Evolutionary conservation across 2,888 invertebrate genomes (phyloP).

Genomic region (Lithophane ornitopus): DNA sequence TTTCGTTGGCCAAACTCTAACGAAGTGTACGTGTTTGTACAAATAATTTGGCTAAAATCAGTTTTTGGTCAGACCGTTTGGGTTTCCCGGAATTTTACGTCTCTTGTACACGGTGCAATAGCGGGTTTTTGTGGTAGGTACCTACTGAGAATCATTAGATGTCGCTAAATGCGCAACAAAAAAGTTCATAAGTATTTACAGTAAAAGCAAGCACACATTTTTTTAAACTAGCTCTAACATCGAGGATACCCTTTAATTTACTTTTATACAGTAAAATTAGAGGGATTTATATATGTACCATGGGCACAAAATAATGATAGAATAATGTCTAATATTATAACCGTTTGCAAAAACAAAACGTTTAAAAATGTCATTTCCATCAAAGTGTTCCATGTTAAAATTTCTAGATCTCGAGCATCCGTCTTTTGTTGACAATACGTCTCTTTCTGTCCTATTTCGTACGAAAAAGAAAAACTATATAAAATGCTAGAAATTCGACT

Average conservation of each 20-base stretch:
- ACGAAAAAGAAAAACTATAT: neutral
- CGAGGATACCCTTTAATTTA: neutral
- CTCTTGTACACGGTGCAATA: too few relatives aligned
- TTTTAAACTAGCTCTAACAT: neutral
- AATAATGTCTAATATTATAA: neutral
- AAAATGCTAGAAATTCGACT: slow-evolving; percentile 5
- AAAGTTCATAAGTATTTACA: neutral
- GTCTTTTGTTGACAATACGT: neutral
- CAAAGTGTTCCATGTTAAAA: neutral
- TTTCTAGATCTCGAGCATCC: slow-evolving; percentile 17
- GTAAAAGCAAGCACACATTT: neutral
- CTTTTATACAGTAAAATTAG: neutral
- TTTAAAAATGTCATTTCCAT: neutral
- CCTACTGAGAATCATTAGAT: too few relatives aligned
- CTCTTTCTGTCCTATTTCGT: neutral
- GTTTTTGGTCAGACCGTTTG: neutral
- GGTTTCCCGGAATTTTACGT: neutral
- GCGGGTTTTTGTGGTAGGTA: too few relatives aligned
- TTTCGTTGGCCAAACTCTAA: too few relatives aligned
- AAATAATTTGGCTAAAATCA: neutral
- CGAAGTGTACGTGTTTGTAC: neutral
- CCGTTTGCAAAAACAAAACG: slow-evolving; percentile 27
- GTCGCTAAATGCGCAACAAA: neutral
- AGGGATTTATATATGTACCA: neutral
- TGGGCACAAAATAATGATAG: neutral